phyloP scores from a whole-genome alignment of 2,797 vertebrate genomes.

The Crocidura indochinensis region DNA sequence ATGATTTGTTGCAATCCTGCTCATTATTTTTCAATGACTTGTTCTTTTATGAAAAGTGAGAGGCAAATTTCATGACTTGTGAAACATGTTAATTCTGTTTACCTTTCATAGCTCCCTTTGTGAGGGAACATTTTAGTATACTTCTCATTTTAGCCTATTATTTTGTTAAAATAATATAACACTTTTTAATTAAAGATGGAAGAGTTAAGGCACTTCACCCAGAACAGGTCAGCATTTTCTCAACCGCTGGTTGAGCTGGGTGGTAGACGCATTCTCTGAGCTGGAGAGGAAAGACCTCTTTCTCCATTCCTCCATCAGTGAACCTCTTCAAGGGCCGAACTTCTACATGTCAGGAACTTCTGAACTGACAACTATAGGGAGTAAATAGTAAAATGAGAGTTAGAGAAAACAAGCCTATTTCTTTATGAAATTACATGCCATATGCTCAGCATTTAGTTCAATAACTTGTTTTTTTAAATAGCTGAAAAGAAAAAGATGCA shows the following conservation, averaged over 20 bases:
- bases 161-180: constrained; percentile 71
- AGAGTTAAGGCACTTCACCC: constrained; percentile 5
- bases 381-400: constrained; percentile 74
- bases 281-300: no score
- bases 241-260: no score
- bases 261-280: no score
- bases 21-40: constrained; percentile 67
- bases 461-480: constrained; percentile 9
- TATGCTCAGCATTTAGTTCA: constrained; percentile 78
- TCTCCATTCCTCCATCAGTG: no score
- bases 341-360: constrained; percentile 67
- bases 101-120: constrained; percentile 55
- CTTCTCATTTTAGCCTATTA: constrained; percentile 54
- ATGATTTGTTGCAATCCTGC: constrained; percentile 36
- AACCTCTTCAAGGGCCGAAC: no score
- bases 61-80: constrained; percentile 7
- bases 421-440: constrained; percentile 70
- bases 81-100: constrained; percentile 69
- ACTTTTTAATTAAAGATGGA: constrained; percentile 61
- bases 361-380: constrained; percentile 59
- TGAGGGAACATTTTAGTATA: constrained; percentile 50
- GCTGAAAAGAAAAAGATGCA: constrained; percentile 51
- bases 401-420: constrained; percentile 67
- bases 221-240: constrained; percentile 50
- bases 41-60: constrained; percentile 61